Base-by-base conservation (phyloP, 2,797 vertebrate genomes). In the Mus caroli region DNA sequence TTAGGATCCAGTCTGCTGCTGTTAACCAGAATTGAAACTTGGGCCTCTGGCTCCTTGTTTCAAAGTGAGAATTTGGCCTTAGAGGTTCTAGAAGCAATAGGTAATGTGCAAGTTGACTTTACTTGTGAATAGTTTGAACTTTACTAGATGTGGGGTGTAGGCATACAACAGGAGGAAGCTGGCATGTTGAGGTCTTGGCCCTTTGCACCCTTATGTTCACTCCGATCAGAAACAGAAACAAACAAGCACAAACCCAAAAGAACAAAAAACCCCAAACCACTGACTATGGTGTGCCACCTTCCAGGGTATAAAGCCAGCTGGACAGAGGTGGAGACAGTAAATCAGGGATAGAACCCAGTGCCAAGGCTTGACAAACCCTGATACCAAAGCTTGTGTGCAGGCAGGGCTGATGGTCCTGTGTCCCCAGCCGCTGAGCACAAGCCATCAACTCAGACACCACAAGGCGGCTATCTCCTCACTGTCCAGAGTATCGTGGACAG, bases 111-210 rank as follows among this genome's bases (percentile, higher is more conserved):
- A 82, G 54, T 64, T 75, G 77, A 88, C 40, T 73, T 77, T 43
- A 82, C 89, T 78, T 64, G 80, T 78, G 87, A 94, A 56, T 88
- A 54, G 62, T 56, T 67, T 83, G 93, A 82, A 46, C 5, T 17
- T 71, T 56, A 6, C 54, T 84, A 28, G 73, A 28, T 69, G 28
- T 58, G 15, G 19, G 37, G 20, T 9, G 22, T 52, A 71, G 37
- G 40, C 67, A 56, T 73, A 50, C 62, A 90, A 40, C 64, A 14
- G 75, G 37, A 83, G 22, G 14, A 83, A 83, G 5, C 75, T 78
- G 37, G 58, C 40, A 64, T 67, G 54, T 24, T 71, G 86, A 77
- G 14, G 52, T 71, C 71, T 79, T 90, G 43, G 50, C 9, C 22
- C n/a, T 64, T 89, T 50, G 62, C 7, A 50, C 15, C 7, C 13